Evolutionary conservation across 2,797 vertebrate species (phyloP).

Genomic region (Rallus crepitans): DNA sequence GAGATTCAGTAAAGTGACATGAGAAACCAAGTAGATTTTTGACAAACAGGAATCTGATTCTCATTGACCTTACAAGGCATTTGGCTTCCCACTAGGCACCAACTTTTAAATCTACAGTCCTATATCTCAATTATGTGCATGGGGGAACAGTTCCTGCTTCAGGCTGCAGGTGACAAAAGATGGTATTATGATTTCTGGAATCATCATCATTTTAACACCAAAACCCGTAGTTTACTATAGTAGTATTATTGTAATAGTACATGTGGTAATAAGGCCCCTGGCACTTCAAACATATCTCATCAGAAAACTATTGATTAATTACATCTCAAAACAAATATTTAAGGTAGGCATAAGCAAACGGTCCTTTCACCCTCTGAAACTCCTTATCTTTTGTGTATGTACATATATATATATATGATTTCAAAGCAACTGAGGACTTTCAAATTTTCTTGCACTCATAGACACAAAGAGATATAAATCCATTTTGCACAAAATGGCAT

Average conservation of each 20-base stretch:
- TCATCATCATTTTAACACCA: neutral
- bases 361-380: neutral
- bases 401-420: neutral
- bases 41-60: neutral
- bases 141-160: neutral
- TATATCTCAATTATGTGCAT: neutral
- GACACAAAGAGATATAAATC: neutral
- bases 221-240: neutral
- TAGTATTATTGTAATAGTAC: neutral
- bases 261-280: neutral
- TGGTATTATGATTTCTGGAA: neutral
- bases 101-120: neutral
- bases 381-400: neutral
- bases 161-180: neutral
- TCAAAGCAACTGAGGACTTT: neutral
- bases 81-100: neutral
- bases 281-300: neutral
- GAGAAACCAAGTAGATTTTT: neutral
- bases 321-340: neutral
- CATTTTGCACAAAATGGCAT: neutral
- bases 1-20: neutral
- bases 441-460: neutral
- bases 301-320: neutral
- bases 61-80: neutral
- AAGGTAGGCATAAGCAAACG: neutral